Evolutionary conservation across 2,888 invertebrate species (phyloP), one percentile per base, ranked within the genome.

Genomic region (Lithodes maja): DNA sequence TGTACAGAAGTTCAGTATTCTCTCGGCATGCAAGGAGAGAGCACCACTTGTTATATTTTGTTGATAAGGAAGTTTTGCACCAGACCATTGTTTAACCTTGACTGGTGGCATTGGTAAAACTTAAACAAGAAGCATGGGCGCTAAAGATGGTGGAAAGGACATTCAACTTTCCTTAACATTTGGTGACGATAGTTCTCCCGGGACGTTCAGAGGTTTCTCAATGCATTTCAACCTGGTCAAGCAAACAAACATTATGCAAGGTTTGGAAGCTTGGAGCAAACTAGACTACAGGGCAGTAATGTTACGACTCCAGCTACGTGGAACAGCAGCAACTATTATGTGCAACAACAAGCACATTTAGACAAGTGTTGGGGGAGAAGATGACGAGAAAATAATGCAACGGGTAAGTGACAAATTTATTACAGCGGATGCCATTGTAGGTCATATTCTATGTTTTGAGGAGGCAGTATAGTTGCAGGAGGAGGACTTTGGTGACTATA

Each of bases 401-500:
- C 9, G 55, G 15, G n/a, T 85, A 61, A 61, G 50, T 9, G 33
- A 33, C 5, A n/a, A 75, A 49, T 61, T 85, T 77, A 77, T 77
- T 17, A 84, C 55, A 2, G 84, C 75, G 3, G 85, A 85, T 12
- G 77, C 77, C 12, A 82, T 50, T 50, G 68, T 77, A 86, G 75
- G 55, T 49, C n/a, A 75, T 1, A 82, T 81, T 54, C 17, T 77
- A 55, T 55, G 52, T 12, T 79, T 74, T 15, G 80, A 86, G 33
- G 81, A 81, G 80, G 86, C 55, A n/a, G 9, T 15, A 3, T 52
- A 75, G 68, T 49, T 61, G 50, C 78, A 55, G 54, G 83, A 54
- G 33, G 83, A 87, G 83, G 69, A 15, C 12, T 53, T 83, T 75
- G 80, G 75, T 69, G 78, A 83, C 33, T 78, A 49, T 52, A 61